Evolutionary conservation across 2,888 invertebrate species (phyloP).

Genomic region (Zaprionus bogoriensis): DNA sequence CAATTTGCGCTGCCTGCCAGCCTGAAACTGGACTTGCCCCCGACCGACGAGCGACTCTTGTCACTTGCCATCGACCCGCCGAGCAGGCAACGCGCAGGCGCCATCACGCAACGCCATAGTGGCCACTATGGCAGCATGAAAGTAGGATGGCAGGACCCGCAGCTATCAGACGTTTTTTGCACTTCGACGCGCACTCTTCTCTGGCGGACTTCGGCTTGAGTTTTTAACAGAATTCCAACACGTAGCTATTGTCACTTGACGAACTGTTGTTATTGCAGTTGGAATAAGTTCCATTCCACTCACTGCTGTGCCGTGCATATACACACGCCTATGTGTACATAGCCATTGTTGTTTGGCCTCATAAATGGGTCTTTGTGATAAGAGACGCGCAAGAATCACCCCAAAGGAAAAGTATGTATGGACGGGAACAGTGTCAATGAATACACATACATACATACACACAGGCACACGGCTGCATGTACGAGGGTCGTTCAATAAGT

Average conservation of each 20-base stretch:
- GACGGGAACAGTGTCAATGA: not conserved
- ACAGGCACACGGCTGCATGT: too few species aligned
- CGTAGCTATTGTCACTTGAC: not conserved
- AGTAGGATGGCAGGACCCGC: conserved; percentile 30
- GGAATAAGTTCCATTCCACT: conserved; percentile 11
- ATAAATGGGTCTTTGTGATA: conserved; percentile 27
- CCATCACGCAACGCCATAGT: not conserved
- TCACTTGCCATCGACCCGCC: conserved; percentile 38
- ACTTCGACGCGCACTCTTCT: not conserved
- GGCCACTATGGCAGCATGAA: conserved; percentile 8
- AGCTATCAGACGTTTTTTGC: not conserved
- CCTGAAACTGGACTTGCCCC: not conserved
- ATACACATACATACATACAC: not conserved
- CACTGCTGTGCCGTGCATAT: conserved; percentile 9
- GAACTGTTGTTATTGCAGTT: not conserved
- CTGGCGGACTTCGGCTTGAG: not conserved
- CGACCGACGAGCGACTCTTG: not conserved
- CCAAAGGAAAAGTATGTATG: conserved; percentile 22
- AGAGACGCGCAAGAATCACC: conserved; percentile 15
- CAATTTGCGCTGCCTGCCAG: not conserved
- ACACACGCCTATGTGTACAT: not conserved
- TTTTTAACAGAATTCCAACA: not conserved
- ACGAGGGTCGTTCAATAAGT: too few species aligned
- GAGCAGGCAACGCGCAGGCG: conserved; percentile 46
- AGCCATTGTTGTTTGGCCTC: conserved; percentile 6